Conservation (phyloP, 1,140 invertebrate genomes). For the Acromyrmex heyeri region DNA sequence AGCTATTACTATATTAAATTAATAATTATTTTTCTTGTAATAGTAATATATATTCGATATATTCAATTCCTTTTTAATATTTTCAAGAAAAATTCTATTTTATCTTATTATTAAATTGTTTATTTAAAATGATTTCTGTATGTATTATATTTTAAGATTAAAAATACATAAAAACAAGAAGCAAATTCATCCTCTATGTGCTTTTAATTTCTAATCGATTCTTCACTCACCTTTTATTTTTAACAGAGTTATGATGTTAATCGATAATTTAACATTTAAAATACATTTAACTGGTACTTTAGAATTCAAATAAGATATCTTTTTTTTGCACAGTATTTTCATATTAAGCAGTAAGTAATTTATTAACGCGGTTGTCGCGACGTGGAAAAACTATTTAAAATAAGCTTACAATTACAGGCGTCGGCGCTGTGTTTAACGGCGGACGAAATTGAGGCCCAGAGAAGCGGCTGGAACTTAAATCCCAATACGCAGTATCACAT, state of each 20-base stretch:
- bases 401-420: slow-evolving; percentile 76
- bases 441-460: slow-evolving; percentile 83
- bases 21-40: neutral
- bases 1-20: neutral
- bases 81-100: neutral
- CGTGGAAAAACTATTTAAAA: slow-evolving; percentile 21
- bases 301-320: neutral
- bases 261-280: neutral
- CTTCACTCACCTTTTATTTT: neutral
- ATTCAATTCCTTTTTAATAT: neutral
- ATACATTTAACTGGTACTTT: neutral
- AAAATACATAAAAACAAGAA: neutral
- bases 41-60: neutral
- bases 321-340: neutral
- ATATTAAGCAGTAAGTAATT: slow-evolving; percentile 1
- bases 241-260: neutral
- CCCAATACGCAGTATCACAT: slow-evolving; percentile 93
- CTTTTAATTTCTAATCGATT: slow-evolving; percentile 5
- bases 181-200: neutral
- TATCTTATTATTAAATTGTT: neutral
- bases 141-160: neutral
- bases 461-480: slow-evolving; percentile 87
- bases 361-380: neutral
- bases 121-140: neutral
- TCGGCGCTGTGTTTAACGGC: slow-evolving; percentile 81